phyloP scores from a whole-genome alignment of 2,797 vertebrate species.

The Lerista edwardsae region DNA sequence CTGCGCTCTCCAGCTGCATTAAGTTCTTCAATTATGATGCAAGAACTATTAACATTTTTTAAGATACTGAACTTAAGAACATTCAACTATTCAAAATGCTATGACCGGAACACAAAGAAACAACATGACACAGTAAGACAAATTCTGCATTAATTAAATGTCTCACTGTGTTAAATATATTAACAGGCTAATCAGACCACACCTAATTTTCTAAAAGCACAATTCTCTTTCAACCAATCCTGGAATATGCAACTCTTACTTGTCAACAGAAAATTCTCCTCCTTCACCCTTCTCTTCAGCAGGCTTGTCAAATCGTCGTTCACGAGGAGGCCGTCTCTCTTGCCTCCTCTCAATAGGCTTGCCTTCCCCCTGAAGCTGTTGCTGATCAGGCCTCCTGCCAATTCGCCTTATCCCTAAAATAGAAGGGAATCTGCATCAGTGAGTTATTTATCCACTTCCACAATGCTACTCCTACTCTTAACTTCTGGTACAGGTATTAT shows the following conservation, averaged over 20 bases:
- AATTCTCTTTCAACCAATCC: not conserved
- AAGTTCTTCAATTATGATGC: too few species aligned
- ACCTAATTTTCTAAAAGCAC: not conserved
- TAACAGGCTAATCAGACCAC: not conserved
- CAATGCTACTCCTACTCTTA: conserved; percentile 22
- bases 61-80: not conserved
- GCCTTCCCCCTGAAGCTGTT: conserved; percentile 86
- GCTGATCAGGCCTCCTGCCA: conserved; percentile 91
- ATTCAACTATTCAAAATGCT: not conserved
- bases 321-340: conserved; percentile 93
- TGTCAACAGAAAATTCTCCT: conserved; percentile 91
- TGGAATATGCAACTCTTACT: conserved; percentile 75
- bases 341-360: conserved; percentile 90
- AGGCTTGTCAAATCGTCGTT: conserved; percentile 94
- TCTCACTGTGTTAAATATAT: not conserved
- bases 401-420: conserved; percentile 91
- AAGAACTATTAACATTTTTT: not conserved
- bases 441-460: not conserved
- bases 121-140: not conserved
- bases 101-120: not conserved
- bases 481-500: not conserved
- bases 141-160: not conserved
- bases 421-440: conserved; percentile 51
- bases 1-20: too few species aligned
- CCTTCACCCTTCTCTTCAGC: conserved; percentile 93